A percentile compares a stretch with the other conserved stretches of the same genome.
Conservation (phyloP, 2,888 invertebrate genomes). For the Acleris holmiana region DNA sequence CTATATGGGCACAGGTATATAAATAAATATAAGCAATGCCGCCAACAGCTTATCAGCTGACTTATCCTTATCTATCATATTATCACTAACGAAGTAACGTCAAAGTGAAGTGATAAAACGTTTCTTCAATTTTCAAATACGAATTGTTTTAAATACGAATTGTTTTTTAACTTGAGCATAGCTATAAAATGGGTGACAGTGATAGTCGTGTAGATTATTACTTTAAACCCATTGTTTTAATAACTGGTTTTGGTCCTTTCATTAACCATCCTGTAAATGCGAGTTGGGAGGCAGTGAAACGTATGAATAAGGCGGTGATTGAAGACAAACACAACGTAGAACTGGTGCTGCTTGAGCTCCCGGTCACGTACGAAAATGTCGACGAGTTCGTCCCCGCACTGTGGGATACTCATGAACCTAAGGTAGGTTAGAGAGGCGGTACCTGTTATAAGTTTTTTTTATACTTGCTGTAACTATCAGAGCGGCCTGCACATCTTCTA, state of each 20-base stretch:
- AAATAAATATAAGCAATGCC: conserved; percentile 28
- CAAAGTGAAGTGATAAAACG: conserved; percentile 19
- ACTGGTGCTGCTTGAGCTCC: conserved; percentile 85
- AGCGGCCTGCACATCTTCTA: too few relatives aligned
- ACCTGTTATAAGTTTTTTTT: background rate
- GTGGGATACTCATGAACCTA: conserved; percentile 89
- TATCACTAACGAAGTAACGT: conserved; percentile 32
- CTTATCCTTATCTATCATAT: conserved; percentile 39
- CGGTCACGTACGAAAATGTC: conserved; percentile 90
- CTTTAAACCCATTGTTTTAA: conserved; percentile 77
- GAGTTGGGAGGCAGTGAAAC: conserved; percentile 92
- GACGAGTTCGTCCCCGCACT: conserved; percentile 86
- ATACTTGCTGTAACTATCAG: too few relatives aligned
- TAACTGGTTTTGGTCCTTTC: conserved; percentile 94
- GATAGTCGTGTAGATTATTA: conserved; percentile 48
- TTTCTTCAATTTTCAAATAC: too few relatives aligned
- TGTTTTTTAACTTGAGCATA: too few relatives aligned
- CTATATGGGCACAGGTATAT: conserved; percentile 1
- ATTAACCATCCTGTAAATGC: conserved; percentile 88
- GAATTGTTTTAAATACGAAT: too few relatives aligned
- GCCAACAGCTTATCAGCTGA: conserved; percentile 62
- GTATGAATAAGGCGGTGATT: conserved; percentile 82
- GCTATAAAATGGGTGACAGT: too few relatives aligned
- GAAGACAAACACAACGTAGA: conserved; percentile 78
- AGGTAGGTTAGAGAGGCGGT: conserved; percentile 67